Evolutionary conservation across 2,113 vertebrate species (phyloP), one percentile per base, ranked within the genome.

Genomic region (Oreochromis tanganicae): DNA sequence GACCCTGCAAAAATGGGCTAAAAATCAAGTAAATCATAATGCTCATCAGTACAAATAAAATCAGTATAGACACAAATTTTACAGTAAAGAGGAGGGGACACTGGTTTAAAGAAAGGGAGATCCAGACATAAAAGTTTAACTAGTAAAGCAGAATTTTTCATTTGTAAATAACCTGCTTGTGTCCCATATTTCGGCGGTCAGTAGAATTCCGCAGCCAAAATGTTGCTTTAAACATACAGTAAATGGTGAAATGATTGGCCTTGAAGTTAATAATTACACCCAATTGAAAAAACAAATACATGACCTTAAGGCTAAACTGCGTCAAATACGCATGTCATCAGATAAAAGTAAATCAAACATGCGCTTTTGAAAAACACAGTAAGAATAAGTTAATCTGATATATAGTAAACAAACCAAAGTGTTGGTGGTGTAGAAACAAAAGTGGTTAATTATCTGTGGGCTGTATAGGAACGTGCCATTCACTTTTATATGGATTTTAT

Each of bases 231-330:
- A 63, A 36, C 19, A 34, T 41, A 80, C 43, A 71, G 29, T 19
- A 80, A 83, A 80, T 68, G 38, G 9, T 73, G 24, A 88, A 90
- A 85, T 54, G 12, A 85, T 59, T 84, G 46, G 41, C 82, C 36
- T 34, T 85, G 17, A 56, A 75, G 86, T 92, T 92, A 87, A 92
- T 89, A 89, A 91, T 92, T 89, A 90, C 54, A 87, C n/a, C 7
- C 21, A 80, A 85, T 93, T 88, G 43, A 50, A 68, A 90, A 84
- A 83, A 43, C 9, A 54, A 78, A 82, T 21, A 24, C 19, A 80
- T 50, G 19, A 87, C 57, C 80, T 80, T 34, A 57, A 11, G 29
- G 55, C 2, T 82, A 34, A 88, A 82, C 43, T 59, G 24, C 36
- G 16, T 87, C 27, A 84, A 86, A 34, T 43, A 66, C 8, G 9